Evolutionary conservation across 2,888 invertebrate genomes (phyloP), one percentile per base, ranked within the genome.

Genomic region (Cristatella mucedo): DNA sequence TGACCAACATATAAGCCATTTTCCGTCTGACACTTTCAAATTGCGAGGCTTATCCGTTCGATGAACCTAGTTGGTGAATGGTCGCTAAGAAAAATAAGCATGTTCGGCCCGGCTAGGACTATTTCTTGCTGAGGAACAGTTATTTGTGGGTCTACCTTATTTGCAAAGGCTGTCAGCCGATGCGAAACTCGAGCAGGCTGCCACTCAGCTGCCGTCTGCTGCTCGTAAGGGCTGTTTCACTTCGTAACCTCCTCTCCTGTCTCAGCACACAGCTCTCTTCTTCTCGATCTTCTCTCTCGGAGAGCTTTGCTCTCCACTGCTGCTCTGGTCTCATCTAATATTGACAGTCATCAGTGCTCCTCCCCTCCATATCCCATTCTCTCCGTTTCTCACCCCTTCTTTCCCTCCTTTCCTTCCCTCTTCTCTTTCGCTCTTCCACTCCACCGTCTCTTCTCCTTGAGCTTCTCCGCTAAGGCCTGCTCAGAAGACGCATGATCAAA

Each of bases 231-330:
- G 22, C 26, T 26, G 29, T 11, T 20, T 32, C 33, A 29, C 40
- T 33, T 22, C 29, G 20, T 33, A 30, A 29, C 39, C 38, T 34
- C 20, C 29, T 45, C 30, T 47, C 44, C 41, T 40, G 22, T 38
- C 36, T 40, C 18, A 29, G 40, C 20, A 19, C 32, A 41, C 31
- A 29, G 21, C 41, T 26, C 26, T 26, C 24, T 11, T 33, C 20
- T 44, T 40, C 24, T 37, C 29, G 16, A 22, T 31, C 31, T 21
- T 29, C 29, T 33, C 29, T 29, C 38, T 40, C 29, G 15, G 41
- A 5, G 20, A 18, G 41, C 20, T 21, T 15, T 16, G 7, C 33
- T 29, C 20, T 33, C 33, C 4, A 20, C n/a, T 18, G 19, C 29
- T 33, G 20, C 29, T 15, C 26, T 4, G 13, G 11, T 18, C 26